These are phyloP conservation scores for Apaloderma vittatum DNA, from an alignment of 2,113 vertebrate species.

Conservation along the genomic window DNA sequence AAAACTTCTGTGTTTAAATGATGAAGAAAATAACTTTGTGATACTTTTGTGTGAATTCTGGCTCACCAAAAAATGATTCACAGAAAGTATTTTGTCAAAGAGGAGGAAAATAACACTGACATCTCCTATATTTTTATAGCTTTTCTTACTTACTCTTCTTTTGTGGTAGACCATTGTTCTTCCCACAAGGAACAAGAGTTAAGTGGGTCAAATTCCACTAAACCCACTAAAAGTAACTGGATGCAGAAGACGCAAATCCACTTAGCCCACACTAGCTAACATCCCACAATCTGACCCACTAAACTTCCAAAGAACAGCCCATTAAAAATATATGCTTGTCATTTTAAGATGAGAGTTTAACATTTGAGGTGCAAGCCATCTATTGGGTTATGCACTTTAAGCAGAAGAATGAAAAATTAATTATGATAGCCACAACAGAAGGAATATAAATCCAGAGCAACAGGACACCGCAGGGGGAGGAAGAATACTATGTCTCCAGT, in stretches of 20 bases:
- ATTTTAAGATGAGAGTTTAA: slow-evolving; percentile 7
- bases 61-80: neutral
- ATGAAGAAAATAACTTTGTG: neutral
- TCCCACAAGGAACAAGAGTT: neutral
- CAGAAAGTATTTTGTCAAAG: neutral
- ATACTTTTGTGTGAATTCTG: neutral
- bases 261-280: neutral
- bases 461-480: neutral
- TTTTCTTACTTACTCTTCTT: neutral
- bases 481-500: slow-evolving; percentile 8
- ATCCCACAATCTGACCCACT: neutral
- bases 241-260: neutral
- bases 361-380: neutral
- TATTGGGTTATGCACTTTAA: neutral
- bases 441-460: slow-evolving; percentile 29
- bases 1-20: neutral
- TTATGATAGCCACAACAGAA: slow-evolving; percentile 8
- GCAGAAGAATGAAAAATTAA: slow-evolving; percentile 28
- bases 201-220: neutral
- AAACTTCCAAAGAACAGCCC: neutral
- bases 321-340: neutral
- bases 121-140: neutral
- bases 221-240: neutral
- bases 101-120: neutral
- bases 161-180: neutral